A percentile compares a stretch with the other conserved stretches of the same genome.
These are phyloP conservation scores for Chaetogeoica ovagalla DNA, from an alignment of 2,888 invertebrate genomes.

Conservation along the genomic window DNA sequence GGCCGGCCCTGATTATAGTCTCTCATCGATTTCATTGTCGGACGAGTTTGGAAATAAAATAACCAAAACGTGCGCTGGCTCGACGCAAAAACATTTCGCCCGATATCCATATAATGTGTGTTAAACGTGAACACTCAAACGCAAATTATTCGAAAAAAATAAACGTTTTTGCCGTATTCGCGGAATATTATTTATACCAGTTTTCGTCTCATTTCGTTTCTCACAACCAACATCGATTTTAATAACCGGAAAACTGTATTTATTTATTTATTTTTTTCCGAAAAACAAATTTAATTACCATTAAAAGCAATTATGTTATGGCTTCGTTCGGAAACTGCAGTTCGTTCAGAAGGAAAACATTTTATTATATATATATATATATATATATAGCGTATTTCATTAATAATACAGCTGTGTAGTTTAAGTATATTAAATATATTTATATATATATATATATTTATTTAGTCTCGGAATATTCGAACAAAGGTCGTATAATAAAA, in stretches of 20 bases:
- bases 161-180: background rate
- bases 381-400: background rate
- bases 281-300: background rate
- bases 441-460: too few relatives aligned
- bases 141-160: too few relatives aligned
- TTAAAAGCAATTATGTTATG: conserved; percentile 21
- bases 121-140: too few relatives aligned
- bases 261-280: background rate
- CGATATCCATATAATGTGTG: too few relatives aligned
- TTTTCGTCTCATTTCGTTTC: background rate
- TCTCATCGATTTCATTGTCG: too few relatives aligned
- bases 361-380: background rate
- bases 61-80: too few relatives aligned
- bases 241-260: background rate
- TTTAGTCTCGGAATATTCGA: background rate
- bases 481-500: background rate
- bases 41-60: too few relatives aligned
- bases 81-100: too few relatives aligned
- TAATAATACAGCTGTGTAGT: background rate
- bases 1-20: too few relatives aligned
- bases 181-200: background rate
- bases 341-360: background rate
- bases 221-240: background rate
- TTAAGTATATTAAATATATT: background rate
- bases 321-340: conserved; percentile 13